phyloP scores from a whole-genome alignment of 2,113 vertebrate genomes.

The Anhinga anhinga region DNA sequence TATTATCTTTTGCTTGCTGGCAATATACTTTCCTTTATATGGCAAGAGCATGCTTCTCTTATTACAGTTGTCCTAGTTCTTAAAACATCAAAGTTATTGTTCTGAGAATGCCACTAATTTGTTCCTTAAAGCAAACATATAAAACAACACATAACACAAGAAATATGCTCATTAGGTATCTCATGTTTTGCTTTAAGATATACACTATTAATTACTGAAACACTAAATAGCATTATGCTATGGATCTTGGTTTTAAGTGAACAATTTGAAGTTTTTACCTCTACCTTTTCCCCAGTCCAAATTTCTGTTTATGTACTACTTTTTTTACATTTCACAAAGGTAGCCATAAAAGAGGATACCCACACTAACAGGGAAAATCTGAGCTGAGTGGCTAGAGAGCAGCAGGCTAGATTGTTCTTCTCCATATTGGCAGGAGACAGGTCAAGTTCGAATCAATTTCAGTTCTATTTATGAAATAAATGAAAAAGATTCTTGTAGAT shows the following conservation, averaged over 20 bases:
- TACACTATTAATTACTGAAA: neutral
- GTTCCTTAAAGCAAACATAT: constrained; percentile 59
- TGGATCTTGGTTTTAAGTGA: neutral
- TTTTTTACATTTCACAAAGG: neutral
- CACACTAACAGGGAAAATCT: neutral
- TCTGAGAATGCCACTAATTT: constrained; percentile 50
- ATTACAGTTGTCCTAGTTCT: constrained; percentile 51
- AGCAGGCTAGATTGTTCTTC: neutral
- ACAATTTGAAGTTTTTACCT: neutral
- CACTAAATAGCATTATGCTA: neutral
- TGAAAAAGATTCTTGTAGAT: neutral
- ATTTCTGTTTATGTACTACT: neutral
- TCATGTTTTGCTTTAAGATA: constrained; percentile 30
- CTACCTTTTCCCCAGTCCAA: neutral
- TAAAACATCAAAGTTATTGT: constrained; percentile 46
- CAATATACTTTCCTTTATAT: constrained; percentile 11
- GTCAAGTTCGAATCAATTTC: neutral
- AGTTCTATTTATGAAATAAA: constrained; percentile 21
- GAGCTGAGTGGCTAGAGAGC: neutral
- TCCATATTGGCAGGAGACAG: neutral
- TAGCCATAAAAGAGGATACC: neutral
- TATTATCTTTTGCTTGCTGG: constrained; percentile 37
- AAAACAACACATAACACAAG: constrained; percentile 12
- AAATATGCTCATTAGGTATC: constrained; percentile 14
- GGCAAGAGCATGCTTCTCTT: constrained; percentile 30